Percentiles rank a stretch among this genome's conserved stretches.
phyloP scores from a whole-genome alignment of 37 sponge, comb jelly and placozoan genomes.

The Axinella damicornis region DNA sequence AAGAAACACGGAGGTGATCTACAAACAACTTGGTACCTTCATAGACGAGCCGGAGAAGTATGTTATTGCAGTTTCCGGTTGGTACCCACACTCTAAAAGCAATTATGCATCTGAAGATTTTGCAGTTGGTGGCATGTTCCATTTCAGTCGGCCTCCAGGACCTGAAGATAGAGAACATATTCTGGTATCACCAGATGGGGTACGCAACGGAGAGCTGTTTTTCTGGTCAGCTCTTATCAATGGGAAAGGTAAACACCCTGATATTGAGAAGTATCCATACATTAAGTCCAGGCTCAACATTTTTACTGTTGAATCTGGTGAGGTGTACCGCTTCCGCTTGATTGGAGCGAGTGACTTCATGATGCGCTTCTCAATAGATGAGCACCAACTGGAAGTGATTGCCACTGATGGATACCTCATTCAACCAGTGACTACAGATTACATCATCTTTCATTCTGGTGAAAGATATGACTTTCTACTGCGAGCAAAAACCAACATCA shows the following conservation, averaged over 20 bases:
- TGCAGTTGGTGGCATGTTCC: not conserved
- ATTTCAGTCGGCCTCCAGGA: not conserved
- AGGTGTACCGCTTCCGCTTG: conserved; percentile 57
- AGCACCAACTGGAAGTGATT: too few species aligned
- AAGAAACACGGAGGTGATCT: not conserved
- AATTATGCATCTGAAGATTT: not conserved
- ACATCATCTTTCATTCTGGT: conserved; percentile 59
- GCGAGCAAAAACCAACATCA: conserved; percentile 23
- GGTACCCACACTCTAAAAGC: too few species aligned
- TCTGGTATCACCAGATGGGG: not conserved
- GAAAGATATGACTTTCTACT: conserved; percentile 69
- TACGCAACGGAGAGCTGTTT: not conserved
- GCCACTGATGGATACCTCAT: conserved; percentile 59
- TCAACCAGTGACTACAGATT: conserved; percentile 23
- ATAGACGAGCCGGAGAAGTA: conserved; percentile 49
- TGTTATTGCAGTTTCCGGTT: conserved; percentile 41
- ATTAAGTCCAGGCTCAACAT: not conserved
- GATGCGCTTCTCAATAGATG: conserved; percentile 63
- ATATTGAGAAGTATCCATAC: not conserved
- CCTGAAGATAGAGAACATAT: not conserved
- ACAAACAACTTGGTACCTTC: not conserved
- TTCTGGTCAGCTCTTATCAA: conserved; percentile 68
- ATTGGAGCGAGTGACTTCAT: conserved; percentile 56
- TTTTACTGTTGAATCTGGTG: conserved; percentile 24
- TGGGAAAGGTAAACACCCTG: conserved; percentile 44